Evolutionary conservation across 2,113 vertebrate genomes (phyloP).

Genomic region (Erythrolamprus reginae): DNA sequence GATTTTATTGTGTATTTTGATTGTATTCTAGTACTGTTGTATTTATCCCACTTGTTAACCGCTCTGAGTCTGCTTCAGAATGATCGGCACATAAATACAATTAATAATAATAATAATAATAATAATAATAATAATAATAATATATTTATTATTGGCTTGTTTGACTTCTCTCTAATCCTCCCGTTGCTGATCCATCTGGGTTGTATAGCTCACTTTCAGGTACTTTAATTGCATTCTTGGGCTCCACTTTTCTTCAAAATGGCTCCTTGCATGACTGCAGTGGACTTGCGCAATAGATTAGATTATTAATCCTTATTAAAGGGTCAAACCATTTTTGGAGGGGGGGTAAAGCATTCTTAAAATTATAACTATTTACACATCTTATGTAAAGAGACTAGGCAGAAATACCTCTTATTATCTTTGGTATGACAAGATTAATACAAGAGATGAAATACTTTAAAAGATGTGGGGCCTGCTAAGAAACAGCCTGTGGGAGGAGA

Average conservation of each 20-base stretch:
- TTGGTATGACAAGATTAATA: background rate
- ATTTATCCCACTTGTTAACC: too few relatives aligned
- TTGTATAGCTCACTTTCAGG: background rate
- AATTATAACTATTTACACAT: background rate
- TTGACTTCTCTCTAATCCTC: background rate
- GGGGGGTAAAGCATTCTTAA: background rate
- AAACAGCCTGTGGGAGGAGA: background rate
- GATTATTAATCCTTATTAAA: background rate
- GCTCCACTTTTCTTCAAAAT: background rate
- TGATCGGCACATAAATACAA: too few relatives aligned
- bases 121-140: too few relatives aligned
- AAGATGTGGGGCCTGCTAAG: background rate
- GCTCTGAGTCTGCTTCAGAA: too few relatives aligned
- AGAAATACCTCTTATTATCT: background rate
- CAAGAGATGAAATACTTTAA: background rate
- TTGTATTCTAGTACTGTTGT: too few relatives aligned
- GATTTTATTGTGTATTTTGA: too few relatives aligned
- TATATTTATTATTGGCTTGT: background rate
- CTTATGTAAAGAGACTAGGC: background rate
- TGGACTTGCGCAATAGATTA: background rate
- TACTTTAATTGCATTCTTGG: background rate
- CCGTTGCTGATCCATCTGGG: background rate
- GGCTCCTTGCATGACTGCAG: background rate
- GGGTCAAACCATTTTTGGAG: background rate
- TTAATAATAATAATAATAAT: too few relatives aligned